phyloP scores from a whole-genome alignment of 2,113 vertebrate genomes.

The Seriola aureovittata region DNA sequence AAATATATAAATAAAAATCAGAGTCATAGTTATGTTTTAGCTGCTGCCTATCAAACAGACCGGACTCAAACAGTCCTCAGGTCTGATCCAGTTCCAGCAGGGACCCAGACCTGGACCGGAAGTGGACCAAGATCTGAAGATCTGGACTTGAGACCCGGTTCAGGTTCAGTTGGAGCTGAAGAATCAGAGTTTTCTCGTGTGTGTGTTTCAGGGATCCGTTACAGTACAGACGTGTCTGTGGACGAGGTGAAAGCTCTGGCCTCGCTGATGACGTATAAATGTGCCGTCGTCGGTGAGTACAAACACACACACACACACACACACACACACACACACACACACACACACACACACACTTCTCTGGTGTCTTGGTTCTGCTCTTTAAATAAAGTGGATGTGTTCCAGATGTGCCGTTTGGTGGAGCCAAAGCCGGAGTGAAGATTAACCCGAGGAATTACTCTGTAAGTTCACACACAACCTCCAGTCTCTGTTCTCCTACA shows the following conservation, averaged over 20 bases:
- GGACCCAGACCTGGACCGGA: too few species aligned
- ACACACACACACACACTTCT: not conserved
- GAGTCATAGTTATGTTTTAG: too few species aligned
- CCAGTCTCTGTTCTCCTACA: not conserved
- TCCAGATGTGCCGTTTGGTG: slow-evolving; percentile 98
- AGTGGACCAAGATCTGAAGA: too few species aligned
- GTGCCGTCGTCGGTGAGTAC: slow-evolving; percentile 96
- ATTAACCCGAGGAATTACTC: slow-evolving; percentile 97
- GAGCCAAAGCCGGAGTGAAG: slow-evolving; percentile 99
- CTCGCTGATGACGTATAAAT: slow-evolving; percentile 98
- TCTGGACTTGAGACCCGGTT: too few species aligned
- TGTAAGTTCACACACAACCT: slow-evolving; percentile 81
- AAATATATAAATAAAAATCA: too few species aligned
- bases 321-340: not conserved
- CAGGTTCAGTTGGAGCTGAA: not conserved
- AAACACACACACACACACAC: not conserved
- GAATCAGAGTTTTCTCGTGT: not conserved
- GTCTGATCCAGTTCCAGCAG: too few species aligned
- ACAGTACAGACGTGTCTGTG: slow-evolving; percentile 93
- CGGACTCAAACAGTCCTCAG: too few species aligned
- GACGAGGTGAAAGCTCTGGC: slow-evolving; percentile 98
- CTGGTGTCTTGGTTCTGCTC: not conserved
- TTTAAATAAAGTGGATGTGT: not conserved
- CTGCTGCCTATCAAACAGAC: too few species aligned
- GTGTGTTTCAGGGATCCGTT: slow-evolving; percentile 91